Evolutionary conservation across 2,797 vertebrate genomes (phyloP), one percentile per base, ranked within the genome.

Genomic region (Brachyrhaphis roseni): DNA sequence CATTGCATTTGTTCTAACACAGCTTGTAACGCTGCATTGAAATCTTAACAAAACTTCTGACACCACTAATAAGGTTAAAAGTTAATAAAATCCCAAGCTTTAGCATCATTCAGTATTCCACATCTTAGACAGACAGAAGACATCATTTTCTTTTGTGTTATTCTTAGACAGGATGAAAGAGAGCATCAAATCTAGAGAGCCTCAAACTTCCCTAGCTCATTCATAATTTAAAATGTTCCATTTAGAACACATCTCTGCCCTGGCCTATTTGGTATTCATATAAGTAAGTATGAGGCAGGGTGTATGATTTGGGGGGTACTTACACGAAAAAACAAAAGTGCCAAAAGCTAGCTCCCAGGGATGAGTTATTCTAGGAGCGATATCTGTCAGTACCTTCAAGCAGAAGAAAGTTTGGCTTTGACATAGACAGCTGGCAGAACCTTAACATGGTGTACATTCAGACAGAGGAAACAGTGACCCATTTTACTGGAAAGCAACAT

Each of bases 221-320:
- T 5, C 79, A 91, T 93, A 78, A 90, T 92, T 87, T 75, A 93
- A 85, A 78, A 71, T 62, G 28, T 83, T 82, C 0, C 26, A 86
- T 88, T 86, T 88, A 86, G 87, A 86, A 73, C 83, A 86, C 90
- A 83, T 76, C 82, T 82, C 85, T 81, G 86, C 75, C 49, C 59
- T 80, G 75, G 71, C 73, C 84, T 78, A 89, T 91, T 87, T 87
- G 81, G 77, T 81, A 90, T 89, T 91, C 81, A 89, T 86, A 28
- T 28, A 78, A 82, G 77, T 75, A 78, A 81, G 75, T 75, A 47
- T 57, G 78, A 78, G 26, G 36, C 46, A 8, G 34, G 34, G n/a
- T 78, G n/a, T 86, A 90, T 90, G 82, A 82, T 85, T 83, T 87
- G 71, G 72, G 75, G 31, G 2, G 72, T 80, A 84, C 76, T 90